These are phyloP conservation scores for Drosophila testacea DNA, from an alignment of 2,888 invertebrate genomes.

Conservation along the genomic window DNA sequence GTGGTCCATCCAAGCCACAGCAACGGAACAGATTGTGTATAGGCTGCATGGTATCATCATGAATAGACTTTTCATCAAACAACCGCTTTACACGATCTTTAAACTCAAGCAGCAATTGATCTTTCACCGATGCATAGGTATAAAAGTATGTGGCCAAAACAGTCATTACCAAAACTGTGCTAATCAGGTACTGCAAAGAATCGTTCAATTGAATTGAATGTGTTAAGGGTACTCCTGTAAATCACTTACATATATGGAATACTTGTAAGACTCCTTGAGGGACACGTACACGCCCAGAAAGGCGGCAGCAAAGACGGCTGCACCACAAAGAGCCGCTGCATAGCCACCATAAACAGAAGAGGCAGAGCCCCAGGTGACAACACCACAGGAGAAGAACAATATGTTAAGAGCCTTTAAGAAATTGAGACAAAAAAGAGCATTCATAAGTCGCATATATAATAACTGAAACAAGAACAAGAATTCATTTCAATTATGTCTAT, in stretches of 20 bases:
- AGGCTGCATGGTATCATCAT: conserved; percentile 71
- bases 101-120: conserved; percentile 62
- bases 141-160: conserved; percentile 71
- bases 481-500: background rate
- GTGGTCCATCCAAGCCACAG: conserved; percentile 76
- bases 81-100: conserved; percentile 66
- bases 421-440: background rate
- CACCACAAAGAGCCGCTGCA: conserved; percentile 65
- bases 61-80: conserved; percentile 62
- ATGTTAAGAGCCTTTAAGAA: conserved; percentile 62
- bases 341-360: conserved; percentile 76
- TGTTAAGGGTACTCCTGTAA: accelerated
- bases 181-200: conserved; percentile 59
- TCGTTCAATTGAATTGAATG: background rate
- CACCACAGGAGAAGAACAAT: conserved; percentile 79
- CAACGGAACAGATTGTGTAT: conserved; percentile 78
- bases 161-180: conserved; percentile 50
- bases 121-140: conserved; percentile 65
- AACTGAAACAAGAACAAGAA: background rate
- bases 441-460: background rate
- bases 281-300: conserved; percentile 78
- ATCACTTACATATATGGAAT: conserved; percentile 70
- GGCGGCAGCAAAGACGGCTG: conserved; percentile 64
- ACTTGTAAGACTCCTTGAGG: conserved; percentile 75
- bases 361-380: conserved; percentile 77